These are phyloP conservation scores for Oreochromis tanganicae DNA, from an alignment of 2,113 vertebrate genomes.

Conservation along the genomic window DNA sequence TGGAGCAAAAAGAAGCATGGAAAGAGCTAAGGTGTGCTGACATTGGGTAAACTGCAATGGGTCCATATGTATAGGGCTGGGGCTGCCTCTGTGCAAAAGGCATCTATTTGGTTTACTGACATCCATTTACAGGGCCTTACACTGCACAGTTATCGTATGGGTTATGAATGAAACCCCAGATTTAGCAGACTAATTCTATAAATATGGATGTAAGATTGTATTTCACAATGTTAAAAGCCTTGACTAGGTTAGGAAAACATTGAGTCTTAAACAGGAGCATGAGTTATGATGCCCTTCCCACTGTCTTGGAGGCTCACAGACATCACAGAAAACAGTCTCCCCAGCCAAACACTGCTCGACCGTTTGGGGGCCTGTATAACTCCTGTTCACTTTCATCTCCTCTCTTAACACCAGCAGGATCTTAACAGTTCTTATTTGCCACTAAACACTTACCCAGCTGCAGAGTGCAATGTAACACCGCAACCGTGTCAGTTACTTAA, in stretches of 20 bases:
- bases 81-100: conserved; percentile 13
- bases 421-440: background rate
- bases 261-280: background rate
- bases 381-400: background rate
- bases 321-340: background rate
- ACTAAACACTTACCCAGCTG: background rate
- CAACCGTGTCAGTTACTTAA: conserved; percentile 31
- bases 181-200: background rate
- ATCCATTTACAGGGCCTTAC: background rate
- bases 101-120: conserved; percentile 9
- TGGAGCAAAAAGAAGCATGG: background rate
- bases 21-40: conserved; percentile 40
- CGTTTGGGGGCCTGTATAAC: background rate
- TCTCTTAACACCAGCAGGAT: background rate
- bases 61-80: conserved; percentile 31
- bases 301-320: background rate
- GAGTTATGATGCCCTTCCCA: background rate
- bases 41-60: conserved; percentile 9
- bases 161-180: background rate
- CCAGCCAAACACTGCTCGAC: background rate
- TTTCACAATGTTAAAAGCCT: background rate
- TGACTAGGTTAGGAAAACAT: background rate
- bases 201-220: background rate
- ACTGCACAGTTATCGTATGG: background rate
- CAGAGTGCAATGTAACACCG: background rate